Base-by-base conservation (phyloP, 2,888 invertebrate species). In the Schizotus pectinicornis region DNA sequence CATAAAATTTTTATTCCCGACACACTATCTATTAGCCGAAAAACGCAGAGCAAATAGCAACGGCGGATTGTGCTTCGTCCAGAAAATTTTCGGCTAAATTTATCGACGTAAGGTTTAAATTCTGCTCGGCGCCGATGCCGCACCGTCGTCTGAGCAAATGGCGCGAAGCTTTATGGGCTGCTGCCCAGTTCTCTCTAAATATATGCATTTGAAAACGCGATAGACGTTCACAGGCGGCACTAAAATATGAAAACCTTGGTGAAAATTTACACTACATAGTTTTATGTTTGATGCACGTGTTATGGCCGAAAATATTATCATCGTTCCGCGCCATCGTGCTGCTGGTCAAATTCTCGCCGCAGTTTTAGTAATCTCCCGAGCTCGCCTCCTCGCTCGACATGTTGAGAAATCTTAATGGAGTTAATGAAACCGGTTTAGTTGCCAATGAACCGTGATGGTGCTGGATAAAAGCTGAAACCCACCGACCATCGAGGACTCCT, bases 161-260 rank as follows among this genome's bases (percentile, higher is more conserved):
- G 22, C 22, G 22, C 22, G 22, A 22, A 22, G 5, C 22, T 22
- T 22, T 22, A 22, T 22, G 22, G 22, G 22, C 22, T 22, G 22
- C 5, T 22, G 22, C 22, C 22, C 22, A 22, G 22, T 22, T 22
- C 22, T 22, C 5, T 22, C 22, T 22, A 22, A 22, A 22, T 22
- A 22, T 22, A 22, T 22, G 22, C 22, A 22, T 22, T 22, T 2
- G 22, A 47, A 47, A 31, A 35, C 34, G 35, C 34, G 61, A 64
- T 69, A 67, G 65, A 67, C 67, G 67, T 72, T 71, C 69, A 72
- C 65, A 58, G 60, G 56, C 9, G 63, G 69, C 64, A 70, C 67
- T 74, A 72, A 74, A 74, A 74, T 71, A 72, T 69, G 70, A 68
- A 74, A 74, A 72, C 71, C 71, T 71, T 71, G 69, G 64, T 66